Evolutionary conservation across 2,888 invertebrate genomes (phyloP).

Genomic region (Meiosimyza platycephala): DNA sequence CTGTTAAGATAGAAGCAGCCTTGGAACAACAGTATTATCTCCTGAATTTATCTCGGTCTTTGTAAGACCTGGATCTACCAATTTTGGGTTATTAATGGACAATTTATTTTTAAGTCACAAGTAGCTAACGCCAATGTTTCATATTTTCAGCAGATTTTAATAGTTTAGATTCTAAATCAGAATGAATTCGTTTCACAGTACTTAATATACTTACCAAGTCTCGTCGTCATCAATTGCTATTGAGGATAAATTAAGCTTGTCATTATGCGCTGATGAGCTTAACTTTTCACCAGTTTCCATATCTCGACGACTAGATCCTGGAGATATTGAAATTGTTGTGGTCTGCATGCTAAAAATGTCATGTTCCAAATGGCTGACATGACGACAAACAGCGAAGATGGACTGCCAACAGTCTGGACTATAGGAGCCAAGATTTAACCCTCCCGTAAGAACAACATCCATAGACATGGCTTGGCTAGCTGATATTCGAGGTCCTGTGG

Average conservation of each 20-base stretch:
- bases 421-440: constrained; percentile 91
- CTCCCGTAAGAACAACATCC: constrained; percentile 88
- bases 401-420: constrained; percentile 96
- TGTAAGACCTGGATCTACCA: no score
- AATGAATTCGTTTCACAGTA: no score
- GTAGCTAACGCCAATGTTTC: no score
- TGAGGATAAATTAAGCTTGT: constrained; percentile 72
- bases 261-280: constrained; percentile 68
- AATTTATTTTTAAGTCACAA: no score
- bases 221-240: constrained; percentile 79
- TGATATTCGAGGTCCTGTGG: constrained; percentile 80
- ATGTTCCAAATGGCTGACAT: constrained; percentile 92
- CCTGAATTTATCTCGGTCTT: no score
- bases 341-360: constrained; percentile 85
- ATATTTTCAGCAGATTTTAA: no score
- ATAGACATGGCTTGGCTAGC: constrained; percentile 92
- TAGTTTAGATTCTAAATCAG: no score
- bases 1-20: no score
- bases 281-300: constrained; percentile 64
- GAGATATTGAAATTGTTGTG: constrained; percentile 61
- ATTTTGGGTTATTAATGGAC: no score
- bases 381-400: constrained; percentile 92
- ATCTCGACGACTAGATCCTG: constrained; percentile 62
- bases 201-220: constrained; percentile 73
- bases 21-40: no score